These are phyloP conservation scores for Oxyteleia sp. DNA, from an alignment of 2,888 invertebrate genomes.

Conservation along the genomic window DNA sequence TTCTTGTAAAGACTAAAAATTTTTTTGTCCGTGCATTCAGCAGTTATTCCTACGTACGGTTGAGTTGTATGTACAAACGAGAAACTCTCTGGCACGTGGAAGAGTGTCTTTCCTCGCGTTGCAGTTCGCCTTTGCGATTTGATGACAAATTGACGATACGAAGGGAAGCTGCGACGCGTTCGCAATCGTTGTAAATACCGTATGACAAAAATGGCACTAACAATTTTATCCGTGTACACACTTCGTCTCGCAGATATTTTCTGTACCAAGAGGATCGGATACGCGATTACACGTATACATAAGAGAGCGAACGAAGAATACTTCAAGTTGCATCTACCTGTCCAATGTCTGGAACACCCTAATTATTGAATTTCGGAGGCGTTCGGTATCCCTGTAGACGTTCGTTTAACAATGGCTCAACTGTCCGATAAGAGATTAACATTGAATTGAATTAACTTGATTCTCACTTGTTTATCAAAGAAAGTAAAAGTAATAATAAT, in stretches of 20 bases:
- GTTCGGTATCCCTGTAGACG: slow-evolving; percentile 68
- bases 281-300: slow-evolving; percentile 48
- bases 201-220: slow-evolving; percentile 63
- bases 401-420: slow-evolving; percentile 64
- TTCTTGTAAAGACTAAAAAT: too few species aligned
- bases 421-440: slow-evolving; percentile 59
- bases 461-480: too few species aligned
- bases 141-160: background rate
- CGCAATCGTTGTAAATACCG: slow-evolving; percentile 66
- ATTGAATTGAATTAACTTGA: too few species aligned
- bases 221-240: slow-evolving; percentile 61
- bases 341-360: slow-evolving; percentile 87
- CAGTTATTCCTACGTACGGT: slow-evolving; percentile 32
- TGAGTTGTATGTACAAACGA: slow-evolving; percentile 46
- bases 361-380: slow-evolving; percentile 84
- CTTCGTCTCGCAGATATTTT: slow-evolving; percentile 72
- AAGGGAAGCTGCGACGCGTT: slow-evolving; percentile 34
- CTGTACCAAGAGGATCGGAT: slow-evolving; percentile 60
- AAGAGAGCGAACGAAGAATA: slow-evolving; percentile 65
- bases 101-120: slow-evolving; percentile 19
- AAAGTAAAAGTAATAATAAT: too few species aligned
- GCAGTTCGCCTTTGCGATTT: background rate
- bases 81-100: slow-evolving; percentile 21
- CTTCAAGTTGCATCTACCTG: slow-evolving; percentile 76
- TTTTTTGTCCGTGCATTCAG: too few species aligned